phyloP scores from a whole-genome alignment of 2,797 vertebrate species.

The Acanthurus leucopareius region DNA sequence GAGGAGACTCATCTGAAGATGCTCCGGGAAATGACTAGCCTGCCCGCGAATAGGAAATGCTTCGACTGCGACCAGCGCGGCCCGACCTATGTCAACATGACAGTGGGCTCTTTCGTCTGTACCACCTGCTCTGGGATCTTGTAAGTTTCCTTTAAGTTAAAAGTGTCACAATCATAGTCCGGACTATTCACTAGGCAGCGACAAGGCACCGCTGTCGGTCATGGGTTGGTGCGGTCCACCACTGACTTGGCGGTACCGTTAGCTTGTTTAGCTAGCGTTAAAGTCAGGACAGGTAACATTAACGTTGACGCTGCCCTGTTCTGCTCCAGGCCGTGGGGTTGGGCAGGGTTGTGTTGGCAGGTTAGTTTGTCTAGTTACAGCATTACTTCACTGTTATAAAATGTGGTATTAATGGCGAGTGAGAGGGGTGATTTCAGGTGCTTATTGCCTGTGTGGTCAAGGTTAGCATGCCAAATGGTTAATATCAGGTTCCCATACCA shows the following conservation, averaged over 20 bases:
- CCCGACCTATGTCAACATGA: slow-evolving; percentile 99
- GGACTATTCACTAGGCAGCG: background rate
- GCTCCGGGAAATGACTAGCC: slow-evolving; percentile 97
- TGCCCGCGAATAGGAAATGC: slow-evolving; percentile 97
- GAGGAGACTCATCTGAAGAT: slow-evolving; percentile 99
- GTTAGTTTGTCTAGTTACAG: slow-evolving; percentile 12
- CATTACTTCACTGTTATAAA: background rate
- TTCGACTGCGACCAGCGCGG: slow-evolving; percentile 99
- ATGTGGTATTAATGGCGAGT: background rate
- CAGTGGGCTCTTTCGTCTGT: slow-evolving; percentile 97
- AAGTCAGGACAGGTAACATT: slow-evolving; percentile 61
- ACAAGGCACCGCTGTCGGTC: background rate
- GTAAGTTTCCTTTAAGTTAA: slow-evolving; percentile 84
- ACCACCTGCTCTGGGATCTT: slow-evolving; percentile 98
- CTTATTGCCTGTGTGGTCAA: slow-evolving; percentile 7
- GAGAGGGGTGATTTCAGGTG: background rate
- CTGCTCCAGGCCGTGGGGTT: slow-evolving; percentile 36
- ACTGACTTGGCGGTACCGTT: slow-evolving; percentile 62
- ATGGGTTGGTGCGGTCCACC: background rate
- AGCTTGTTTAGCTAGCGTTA: slow-evolving; percentile 67
- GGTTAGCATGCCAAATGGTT: slow-evolving; percentile 27
- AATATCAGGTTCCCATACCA: background rate
- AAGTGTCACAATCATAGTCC: fast-evolving
- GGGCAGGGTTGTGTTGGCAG: slow-evolving; percentile 18
- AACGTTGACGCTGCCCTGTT: slow-evolving; percentile 17